A percentile compares a stretch with the other conserved stretches of the same genome.
Conservation (phyloP, 2,797 vertebrate species). For the Dromococcyx pavoninus region DNA sequence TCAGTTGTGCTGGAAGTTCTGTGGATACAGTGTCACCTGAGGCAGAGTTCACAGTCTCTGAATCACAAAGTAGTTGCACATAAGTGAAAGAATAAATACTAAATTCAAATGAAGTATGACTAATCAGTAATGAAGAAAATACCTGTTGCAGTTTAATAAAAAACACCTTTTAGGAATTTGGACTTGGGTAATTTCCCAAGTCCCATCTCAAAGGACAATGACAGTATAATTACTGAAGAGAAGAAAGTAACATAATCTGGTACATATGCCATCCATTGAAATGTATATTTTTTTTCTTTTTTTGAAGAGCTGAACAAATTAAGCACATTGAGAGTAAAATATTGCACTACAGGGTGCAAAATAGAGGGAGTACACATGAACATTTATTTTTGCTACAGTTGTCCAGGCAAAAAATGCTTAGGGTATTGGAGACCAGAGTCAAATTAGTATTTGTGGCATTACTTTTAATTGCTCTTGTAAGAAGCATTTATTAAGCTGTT, state of each 20-base stretch:
- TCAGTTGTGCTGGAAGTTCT: neutral
- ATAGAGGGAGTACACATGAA: neutral
- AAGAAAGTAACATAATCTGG: neutral
- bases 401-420: neutral
- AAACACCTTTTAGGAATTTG: neutral
- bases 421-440: neutral
- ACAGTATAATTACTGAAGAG: neutral
- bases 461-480: constrained; percentile 23
- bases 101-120: neutral
- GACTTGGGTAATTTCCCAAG: neutral
- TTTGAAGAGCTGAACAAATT: neutral
- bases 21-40: neutral
- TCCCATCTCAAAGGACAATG: neutral
- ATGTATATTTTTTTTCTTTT: neutral
- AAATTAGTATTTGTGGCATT: constrained; percentile 2
- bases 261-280: neutral
- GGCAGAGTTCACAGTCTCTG: neutral
- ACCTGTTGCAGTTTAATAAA: neutral
- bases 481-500: constrained; percentile 2
- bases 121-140: neutral
- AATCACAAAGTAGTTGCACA: neutral
- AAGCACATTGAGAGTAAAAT: neutral
- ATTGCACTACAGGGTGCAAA: neutral
- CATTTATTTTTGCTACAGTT: neutral
- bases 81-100: neutral